These are phyloP conservation scores for Coelopa pilipes DNA, from an alignment of 2,888 invertebrate genomes.

Conservation along the genomic window DNA sequence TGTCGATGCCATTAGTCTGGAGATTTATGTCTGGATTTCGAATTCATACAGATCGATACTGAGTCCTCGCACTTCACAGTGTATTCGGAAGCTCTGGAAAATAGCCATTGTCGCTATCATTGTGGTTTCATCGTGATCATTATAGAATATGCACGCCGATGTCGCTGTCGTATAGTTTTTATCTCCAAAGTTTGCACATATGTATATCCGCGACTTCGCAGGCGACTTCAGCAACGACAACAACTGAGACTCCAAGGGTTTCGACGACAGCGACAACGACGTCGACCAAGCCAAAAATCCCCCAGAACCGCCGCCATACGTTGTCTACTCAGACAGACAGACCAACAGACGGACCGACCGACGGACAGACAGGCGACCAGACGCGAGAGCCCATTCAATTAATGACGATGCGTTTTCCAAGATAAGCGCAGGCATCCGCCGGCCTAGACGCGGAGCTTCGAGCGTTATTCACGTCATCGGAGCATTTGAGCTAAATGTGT, in stretches of 20 bases:
- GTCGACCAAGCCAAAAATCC: not conserved
- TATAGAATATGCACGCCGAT: too few species aligned
- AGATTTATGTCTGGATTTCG: too few species aligned
- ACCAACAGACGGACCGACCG: not conserved
- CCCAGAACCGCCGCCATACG: not conserved
- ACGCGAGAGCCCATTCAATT: slow-evolving; percentile 35
- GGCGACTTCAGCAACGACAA: not conserved
- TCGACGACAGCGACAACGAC: slow-evolving; percentile 6
- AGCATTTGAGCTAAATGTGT: slow-evolving; percentile 26
- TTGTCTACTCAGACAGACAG: not conserved
- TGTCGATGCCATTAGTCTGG: too few species aligned
- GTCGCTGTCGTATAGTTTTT: slow-evolving; percentile 15
- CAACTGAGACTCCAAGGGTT: too few species aligned
- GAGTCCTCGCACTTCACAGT: too few species aligned
- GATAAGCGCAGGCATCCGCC: slow-evolving; percentile 21
- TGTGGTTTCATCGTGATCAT: too few species aligned
- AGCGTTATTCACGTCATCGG: slow-evolving; percentile 24
- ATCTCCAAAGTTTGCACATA: slow-evolving; percentile 29
- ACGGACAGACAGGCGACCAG: slow-evolving; percentile 1
- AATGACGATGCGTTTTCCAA: slow-evolving; percentile 38
- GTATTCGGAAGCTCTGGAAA: too few species aligned
- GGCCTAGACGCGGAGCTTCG: not conserved
- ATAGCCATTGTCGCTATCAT: too few species aligned
- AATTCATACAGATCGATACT: too few species aligned
- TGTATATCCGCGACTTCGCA: not conserved